Conservation (phyloP, 2,797 vertebrate species). For the Chromobotia macracanthus region DNA sequence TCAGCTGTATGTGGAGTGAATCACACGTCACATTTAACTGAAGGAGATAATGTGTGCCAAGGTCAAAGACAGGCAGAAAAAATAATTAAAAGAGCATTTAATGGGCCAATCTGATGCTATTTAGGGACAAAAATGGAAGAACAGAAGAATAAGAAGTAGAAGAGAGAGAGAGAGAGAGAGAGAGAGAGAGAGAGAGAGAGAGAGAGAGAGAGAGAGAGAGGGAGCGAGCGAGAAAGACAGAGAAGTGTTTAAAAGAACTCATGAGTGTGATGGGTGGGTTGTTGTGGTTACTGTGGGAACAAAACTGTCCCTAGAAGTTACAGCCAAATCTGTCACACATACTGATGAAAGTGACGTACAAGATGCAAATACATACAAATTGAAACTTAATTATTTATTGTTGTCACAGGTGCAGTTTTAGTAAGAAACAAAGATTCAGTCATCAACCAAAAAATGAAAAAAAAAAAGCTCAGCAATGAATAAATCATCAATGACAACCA, state of each 20-base stretch:
- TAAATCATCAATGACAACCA: too few relatives aligned
- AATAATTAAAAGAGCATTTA: conserved; percentile 60
- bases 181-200: not conserved
- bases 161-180: too few relatives aligned
- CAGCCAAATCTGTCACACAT: conserved; percentile 9
- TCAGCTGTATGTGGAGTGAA: conserved; percentile 42
- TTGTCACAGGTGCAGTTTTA: too few relatives aligned
- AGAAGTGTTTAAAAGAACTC: too few relatives aligned
- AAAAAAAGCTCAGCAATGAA: too few relatives aligned
- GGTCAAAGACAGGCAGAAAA: conserved; percentile 50
- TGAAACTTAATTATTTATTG: too few relatives aligned
- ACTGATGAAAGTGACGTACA: not conserved
- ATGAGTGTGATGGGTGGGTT: not conserved
- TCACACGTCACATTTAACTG: conserved; percentile 52
- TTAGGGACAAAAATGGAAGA: conserved; percentile 41
- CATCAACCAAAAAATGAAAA: too few relatives aligned
- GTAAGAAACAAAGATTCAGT: too few relatives aligned
- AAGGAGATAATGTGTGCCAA: conserved; percentile 58
- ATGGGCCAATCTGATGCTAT: conserved; percentile 57
- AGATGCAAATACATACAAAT: not conserved
- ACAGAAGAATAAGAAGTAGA: too few relatives aligned
- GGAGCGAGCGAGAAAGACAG: not conserved
- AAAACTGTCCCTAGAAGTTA: not conserved
- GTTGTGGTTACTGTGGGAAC: not conserved
- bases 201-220: not conserved